These are phyloP conservation scores for Staurois parvus DNA, from an alignment of 2,797 vertebrate species.

Conservation along the genomic window DNA sequence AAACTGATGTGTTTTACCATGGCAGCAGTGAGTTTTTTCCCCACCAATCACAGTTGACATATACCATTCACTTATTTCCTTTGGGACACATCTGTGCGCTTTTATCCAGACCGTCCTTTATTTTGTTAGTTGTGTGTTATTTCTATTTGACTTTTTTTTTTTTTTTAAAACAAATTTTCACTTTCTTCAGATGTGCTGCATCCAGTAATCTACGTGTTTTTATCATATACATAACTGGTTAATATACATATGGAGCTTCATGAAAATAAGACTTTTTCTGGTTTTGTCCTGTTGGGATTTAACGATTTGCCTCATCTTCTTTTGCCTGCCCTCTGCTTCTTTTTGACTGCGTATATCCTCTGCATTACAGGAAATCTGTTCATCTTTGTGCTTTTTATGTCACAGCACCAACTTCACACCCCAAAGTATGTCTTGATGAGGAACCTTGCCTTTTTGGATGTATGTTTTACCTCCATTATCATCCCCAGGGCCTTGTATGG, in stretches of 20 bases:
- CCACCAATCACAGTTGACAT: no score
- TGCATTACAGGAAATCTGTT: constrained; percentile 67
- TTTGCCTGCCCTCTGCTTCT: constrained; percentile 61
- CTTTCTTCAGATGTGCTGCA: neutral
- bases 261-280: neutral
- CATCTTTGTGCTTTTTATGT: constrained; percentile 64
- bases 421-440: constrained; percentile 74
- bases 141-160: no score
- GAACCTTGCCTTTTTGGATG: constrained; percentile 72
- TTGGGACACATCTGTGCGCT: no score
- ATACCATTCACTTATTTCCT: no score
- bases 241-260: constrained; percentile 4
- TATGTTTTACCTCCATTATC: constrained; percentile 65
- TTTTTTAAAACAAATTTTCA: no score
- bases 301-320: constrained; percentile 56
- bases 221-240: neutral
- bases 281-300: constrained; percentile 71
- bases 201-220: neutral
- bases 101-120: no score
- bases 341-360: constrained; percentile 65
- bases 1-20: no score
- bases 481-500: constrained; percentile 71
- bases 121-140: neutral
- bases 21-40: no score
- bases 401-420: constrained; percentile 61